Evolutionary conservation across 2,888 invertebrate genomes (phyloP), one percentile per base, ranked within the genome.

Genomic region (Perithous albicinctus): DNA sequence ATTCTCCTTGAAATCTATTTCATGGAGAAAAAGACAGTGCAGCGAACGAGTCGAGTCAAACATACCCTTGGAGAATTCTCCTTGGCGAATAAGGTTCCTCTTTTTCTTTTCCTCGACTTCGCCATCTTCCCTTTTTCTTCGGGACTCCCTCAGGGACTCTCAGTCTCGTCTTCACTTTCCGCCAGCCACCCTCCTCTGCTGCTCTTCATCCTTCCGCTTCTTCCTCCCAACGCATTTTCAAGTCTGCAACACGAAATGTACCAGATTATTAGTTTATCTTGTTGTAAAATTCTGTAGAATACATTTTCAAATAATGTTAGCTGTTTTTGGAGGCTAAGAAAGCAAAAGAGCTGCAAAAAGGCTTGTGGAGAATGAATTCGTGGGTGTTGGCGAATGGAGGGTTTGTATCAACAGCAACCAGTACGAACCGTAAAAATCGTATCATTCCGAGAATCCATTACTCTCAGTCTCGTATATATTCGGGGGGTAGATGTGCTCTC

Each of bases 41-140:
- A 38, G 23, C 18, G 66, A 74, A 69, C 51, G 69, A 70, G 72
- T 56, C 61, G 66, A 75, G 67, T 78, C 72, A 66, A 78, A 82
- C 78, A 72, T 79, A 75, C 82, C 82, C 82, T 78, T 67, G 29
- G 83, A 76, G 84, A 82, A 80, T 81, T 80, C 75, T 54, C 72
- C 38, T 18, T 59, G 51, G 59, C 43, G 78, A 82, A 76, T 56
- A 70, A 75, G 64, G 67, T 43, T 43, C n/a, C 43, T 59, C 75
- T 67, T 77, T 41, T 74, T 73, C 59, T 82, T 82, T 63, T 79
- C 48, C 77, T 59, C 69, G 76, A 67, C 70, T 80, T 74, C 59
- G 63, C 59, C 18, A 66, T 82, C 70, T 64, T 75, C 56, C 78
- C 70, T 84, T 77, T 64, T 80, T 43, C 74, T 69, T 51, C 66